Evolutionary conservation across 2,888 invertebrate genomes (phyloP).

Genomic region (Cerastis rubricosa): DNA sequence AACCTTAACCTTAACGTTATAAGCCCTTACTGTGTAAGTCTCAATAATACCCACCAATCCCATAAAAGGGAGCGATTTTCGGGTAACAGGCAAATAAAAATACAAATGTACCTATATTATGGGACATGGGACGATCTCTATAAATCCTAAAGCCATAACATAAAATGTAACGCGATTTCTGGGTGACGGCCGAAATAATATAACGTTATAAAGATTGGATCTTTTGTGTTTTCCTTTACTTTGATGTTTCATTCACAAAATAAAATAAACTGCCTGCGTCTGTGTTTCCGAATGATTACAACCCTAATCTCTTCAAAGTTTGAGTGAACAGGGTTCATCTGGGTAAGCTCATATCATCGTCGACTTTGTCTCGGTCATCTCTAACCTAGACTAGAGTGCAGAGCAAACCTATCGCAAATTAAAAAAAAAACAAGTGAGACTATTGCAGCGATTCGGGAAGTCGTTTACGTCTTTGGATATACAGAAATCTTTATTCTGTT

Average conservation of each 20-base stretch:
- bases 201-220: slow-evolving; percentile 19
- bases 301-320: no score
- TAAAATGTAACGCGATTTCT: slow-evolving; percentile 56
- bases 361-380: no score
- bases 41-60: not conserved
- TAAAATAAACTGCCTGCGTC: not conserved
- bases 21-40: not conserved
- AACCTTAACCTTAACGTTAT: not conserved
- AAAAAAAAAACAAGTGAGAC: not conserved
- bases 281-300: no score
- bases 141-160: slow-evolving; percentile 48
- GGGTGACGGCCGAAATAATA: slow-evolving; percentile 41
- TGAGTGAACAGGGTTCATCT: no score
- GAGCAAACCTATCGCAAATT: no score
- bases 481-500: not conserved
- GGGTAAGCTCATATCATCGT: no score
- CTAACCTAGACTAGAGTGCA: no score
- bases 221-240: slow-evolving; percentile 41
- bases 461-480: not conserved
- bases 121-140: slow-evolving; percentile 28
- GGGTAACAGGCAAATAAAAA: slow-evolving; percentile 45
- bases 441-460: not conserved
- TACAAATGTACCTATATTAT: slow-evolving; percentile 16
- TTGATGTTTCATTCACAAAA: slow-evolving; percentile 24
- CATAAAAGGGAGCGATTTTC: slow-evolving; percentile 20